phyloP scores from a whole-genome alignment of 53 echinoderm and acorn worm species.

The Pentamera pediparva region DNA sequence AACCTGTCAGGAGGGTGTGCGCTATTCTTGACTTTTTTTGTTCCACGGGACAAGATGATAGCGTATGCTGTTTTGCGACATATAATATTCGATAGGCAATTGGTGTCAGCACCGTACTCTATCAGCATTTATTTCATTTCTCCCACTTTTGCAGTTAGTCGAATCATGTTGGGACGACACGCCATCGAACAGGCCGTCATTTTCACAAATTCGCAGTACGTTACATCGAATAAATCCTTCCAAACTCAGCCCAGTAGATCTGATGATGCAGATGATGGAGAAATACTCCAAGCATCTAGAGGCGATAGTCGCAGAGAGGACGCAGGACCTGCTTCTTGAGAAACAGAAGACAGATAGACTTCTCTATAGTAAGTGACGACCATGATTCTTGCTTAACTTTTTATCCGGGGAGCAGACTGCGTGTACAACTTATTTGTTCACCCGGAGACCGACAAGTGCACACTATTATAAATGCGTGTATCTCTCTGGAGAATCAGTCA shows the following conservation, averaged over 20 bases:
- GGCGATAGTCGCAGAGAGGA: constrained; percentile 77
- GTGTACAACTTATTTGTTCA: no score
- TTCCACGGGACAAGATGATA: no score
- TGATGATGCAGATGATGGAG: constrained; percentile 99
- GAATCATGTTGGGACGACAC: constrained; percentile 73
- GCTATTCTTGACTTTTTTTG: no score
- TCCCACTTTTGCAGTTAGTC: constrained; percentile 50
- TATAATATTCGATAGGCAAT: no score
- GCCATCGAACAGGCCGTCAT: constrained; percentile 70
- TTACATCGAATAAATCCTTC: constrained; percentile 90
- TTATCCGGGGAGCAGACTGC: not conserved
- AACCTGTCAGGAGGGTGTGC: no score
- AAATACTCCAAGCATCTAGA: constrained; percentile 97
- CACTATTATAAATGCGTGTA: no score
- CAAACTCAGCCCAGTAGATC: constrained; percentile 92
- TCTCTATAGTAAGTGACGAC: constrained; percentile 78
- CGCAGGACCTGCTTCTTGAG: constrained; percentile 82
- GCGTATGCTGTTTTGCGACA: no score
- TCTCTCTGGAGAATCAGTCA: no score
- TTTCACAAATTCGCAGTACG: constrained; percentile 72
- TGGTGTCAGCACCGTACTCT: no score
- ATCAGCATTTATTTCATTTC: no score
- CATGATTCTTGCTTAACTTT: not conserved
- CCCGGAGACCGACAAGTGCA: no score
- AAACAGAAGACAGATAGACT: constrained; percentile 96